phyloP scores from a whole-genome alignment of 1,140 invertebrate genomes.

The Cylas formicarius region DNA sequence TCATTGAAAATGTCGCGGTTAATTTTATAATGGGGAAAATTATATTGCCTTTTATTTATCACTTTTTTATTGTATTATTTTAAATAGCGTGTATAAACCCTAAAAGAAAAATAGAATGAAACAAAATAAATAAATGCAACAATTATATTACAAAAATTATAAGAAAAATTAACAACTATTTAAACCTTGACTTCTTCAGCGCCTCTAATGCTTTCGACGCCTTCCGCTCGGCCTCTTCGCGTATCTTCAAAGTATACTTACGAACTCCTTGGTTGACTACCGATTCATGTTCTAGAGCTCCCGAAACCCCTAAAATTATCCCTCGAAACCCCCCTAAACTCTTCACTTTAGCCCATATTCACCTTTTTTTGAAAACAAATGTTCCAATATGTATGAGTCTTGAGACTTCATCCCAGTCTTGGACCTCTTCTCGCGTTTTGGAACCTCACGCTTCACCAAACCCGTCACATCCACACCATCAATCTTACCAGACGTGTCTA shows the following conservation, averaged over 20 bases:
- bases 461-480: slow-evolving; percentile 39
- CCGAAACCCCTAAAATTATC: too few species aligned
- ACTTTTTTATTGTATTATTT: too few species aligned
- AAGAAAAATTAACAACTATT: slow-evolving; percentile 22
- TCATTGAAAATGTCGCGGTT: too few species aligned
- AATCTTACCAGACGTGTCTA: slow-evolving; percentile 35
- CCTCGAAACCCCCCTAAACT: too few species aligned
- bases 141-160: too few species aligned
- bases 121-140: too few species aligned
- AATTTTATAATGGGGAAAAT: too few species aligned
- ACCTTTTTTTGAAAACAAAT: slow-evolving; percentile 51
- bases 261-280: slow-evolving; percentile 46
- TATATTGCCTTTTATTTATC: too few species aligned
- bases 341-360: too few species aligned
- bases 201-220: slow-evolving; percentile 48
- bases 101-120: too few species aligned
- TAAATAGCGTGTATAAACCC: too few species aligned
- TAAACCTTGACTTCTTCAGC: slow-evolving; percentile 46
- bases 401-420: slow-evolving; percentile 27
- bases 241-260: slow-evolving; percentile 43
- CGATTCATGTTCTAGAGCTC: slow-evolving; percentile 51
- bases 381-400: slow-evolving; percentile 52
- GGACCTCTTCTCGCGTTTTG: slow-evolving; percentile 23
- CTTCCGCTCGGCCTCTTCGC: slow-evolving; percentile 44
- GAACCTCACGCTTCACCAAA: slow-evolving; percentile 34